Evolutionary conservation across 2,888 invertebrate species (phyloP).

Genomic region (Xylophagus ater): DNA sequence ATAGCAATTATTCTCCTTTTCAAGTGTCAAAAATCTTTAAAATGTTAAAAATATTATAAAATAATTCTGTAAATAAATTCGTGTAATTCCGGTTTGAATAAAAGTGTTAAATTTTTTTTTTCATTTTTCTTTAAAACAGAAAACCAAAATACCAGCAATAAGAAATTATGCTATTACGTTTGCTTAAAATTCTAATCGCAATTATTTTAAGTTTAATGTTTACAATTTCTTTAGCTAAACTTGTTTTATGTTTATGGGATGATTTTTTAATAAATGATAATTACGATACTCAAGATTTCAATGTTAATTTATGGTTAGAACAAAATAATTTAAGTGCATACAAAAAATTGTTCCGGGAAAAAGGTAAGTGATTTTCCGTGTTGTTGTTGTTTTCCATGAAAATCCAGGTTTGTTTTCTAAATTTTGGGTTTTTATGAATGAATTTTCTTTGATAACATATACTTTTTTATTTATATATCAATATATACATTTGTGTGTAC

Average conservation of each 20-base stretch:
- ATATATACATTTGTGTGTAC: too few species aligned
- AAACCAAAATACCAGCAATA: slow-evolving; percentile 5
- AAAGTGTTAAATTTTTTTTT: slow-evolving; percentile 5
- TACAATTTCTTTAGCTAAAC: slow-evolving; percentile 40
- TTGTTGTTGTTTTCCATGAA: too few species aligned
- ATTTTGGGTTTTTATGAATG: too few species aligned
- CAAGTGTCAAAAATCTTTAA: too few species aligned
- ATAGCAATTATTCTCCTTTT: too few species aligned
- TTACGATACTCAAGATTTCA: slow-evolving; percentile 44
- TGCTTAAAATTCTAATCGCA: slow-evolving; percentile 39
- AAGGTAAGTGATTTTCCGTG: slow-evolving; percentile 65
- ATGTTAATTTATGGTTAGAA: slow-evolving; percentile 64
- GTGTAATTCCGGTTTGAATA: too few species aligned
- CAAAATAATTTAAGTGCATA: slow-evolving; percentile 60
- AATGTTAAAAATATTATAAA: too few species aligned
- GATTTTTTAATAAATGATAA: slow-evolving; percentile 27
- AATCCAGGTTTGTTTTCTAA: too few species aligned
- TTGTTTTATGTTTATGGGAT: slow-evolving; percentile 40
- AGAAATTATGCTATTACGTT: slow-evolving; percentile 32
- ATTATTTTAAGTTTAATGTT: slow-evolving; percentile 42
- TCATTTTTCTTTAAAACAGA: too few species aligned
- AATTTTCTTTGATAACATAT: too few species aligned
- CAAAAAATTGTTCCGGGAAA: slow-evolving; percentile 56
- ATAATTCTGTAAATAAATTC: too few species aligned
- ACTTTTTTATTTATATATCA: too few species aligned